Evolutionary conservation across 2,113 vertebrate species (phyloP).

Genomic region (Heloderma charlesbogerti): DNA sequence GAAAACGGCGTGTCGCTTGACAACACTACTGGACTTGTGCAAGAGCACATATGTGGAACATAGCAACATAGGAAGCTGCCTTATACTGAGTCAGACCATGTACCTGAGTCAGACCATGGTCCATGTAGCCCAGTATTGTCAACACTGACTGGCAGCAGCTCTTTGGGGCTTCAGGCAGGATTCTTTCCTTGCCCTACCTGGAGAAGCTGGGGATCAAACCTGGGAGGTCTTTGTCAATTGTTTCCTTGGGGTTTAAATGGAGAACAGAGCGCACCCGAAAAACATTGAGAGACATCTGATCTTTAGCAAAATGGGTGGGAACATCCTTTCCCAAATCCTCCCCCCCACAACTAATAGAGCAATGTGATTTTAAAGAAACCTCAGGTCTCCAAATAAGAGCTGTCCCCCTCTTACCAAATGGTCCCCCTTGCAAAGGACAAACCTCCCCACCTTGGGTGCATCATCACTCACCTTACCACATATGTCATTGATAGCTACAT

Average conservation of each 20-base stretch:
- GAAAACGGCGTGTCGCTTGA: background rate
- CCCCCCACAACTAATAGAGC: background rate
- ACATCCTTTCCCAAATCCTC: too few relatives aligned
- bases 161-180: too few relatives aligned
- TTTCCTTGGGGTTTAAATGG: background rate
- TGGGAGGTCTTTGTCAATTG: background rate
- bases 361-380: background rate
- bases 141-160: too few relatives aligned
- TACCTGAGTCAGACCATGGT: too few relatives aligned
- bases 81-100: too few relatives aligned
- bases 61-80: too few relatives aligned
- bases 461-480: conserved; percentile 93
- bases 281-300: background rate
- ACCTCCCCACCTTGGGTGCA: background rate
- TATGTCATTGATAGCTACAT: conserved; percentile 93
- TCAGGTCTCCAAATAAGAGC: background rate
- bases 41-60: background rate
- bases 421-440: background rate
- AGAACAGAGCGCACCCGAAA: background rate
- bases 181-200: too few relatives aligned
- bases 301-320: background rate
- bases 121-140: too few relatives aligned
- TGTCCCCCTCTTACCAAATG: background rate
- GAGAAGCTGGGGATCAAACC: too few relatives aligned
- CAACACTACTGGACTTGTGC: too few relatives aligned